Conservation (phyloP, 2,888 invertebrate genomes). For the Tetragonula carbonaria region DNA sequence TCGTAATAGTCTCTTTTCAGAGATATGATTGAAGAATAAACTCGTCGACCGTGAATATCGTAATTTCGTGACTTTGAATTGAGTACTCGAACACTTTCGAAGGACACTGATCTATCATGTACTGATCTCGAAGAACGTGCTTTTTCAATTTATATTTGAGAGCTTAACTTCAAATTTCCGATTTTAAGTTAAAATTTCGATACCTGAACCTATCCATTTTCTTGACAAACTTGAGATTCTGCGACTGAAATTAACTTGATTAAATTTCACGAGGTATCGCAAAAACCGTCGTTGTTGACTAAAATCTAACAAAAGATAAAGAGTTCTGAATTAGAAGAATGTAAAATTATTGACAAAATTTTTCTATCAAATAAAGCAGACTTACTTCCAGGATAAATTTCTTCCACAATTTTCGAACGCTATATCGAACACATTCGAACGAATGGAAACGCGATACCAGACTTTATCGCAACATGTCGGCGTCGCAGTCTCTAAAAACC, state of each 20-base stretch:
- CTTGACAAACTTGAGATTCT: too few relatives aligned
- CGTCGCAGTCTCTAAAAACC: background rate
- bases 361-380: too few relatives aligned
- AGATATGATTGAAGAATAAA: constrained; percentile 27
- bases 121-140: background rate
- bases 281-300: background rate
- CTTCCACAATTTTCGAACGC: background rate
- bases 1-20: constrained; percentile 27
- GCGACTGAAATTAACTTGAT: too few relatives aligned
- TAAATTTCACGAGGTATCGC: too few relatives aligned
- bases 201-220: too few relatives aligned
- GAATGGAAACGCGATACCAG: background rate
- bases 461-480: too few relatives aligned
- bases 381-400: background rate
- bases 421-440: background rate
- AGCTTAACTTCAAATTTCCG: background rate
- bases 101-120: background rate
- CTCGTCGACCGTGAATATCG: constrained; percentile 39
- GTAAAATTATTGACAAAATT: too few relatives aligned
- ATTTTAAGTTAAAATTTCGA: too few relatives aligned
- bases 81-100: background rate
- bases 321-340: background rate
- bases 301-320: background rate
- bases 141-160: too few relatives aligned
- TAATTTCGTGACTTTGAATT: constrained; percentile 30